Percentiles rank a stretch among this genome's conserved stretches.
Conservation (phyloP, 2,797 vertebrate species). For the Glossophaga mutica region DNA sequence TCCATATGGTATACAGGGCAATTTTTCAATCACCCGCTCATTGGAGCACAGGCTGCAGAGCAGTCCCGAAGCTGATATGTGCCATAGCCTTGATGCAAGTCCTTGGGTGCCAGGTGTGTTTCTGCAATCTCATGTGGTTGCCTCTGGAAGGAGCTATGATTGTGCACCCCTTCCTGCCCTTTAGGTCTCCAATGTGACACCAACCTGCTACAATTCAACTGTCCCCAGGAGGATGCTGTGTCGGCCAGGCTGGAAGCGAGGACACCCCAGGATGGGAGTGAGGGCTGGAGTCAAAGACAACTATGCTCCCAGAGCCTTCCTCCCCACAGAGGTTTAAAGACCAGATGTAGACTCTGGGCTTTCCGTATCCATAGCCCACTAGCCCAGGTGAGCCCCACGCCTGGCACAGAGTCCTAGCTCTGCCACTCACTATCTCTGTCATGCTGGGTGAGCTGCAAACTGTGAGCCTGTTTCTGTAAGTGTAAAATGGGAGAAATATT, state of each 20-base stretch:
- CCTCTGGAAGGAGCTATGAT: background rate
- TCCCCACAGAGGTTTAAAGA: background rate
- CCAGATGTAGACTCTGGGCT: background rate
- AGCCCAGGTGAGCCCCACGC: background rate
- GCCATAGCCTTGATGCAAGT: background rate
- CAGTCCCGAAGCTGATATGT: background rate
- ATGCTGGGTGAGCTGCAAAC: background rate
- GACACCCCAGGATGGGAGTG: background rate
- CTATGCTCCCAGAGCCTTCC: background rate
- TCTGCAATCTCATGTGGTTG: background rate
- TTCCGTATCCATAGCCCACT: background rate
- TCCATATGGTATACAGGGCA: background rate
- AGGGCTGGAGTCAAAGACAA: background rate
- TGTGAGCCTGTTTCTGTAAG: background rate
- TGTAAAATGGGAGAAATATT: background rate
- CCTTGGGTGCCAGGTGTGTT: background rate
- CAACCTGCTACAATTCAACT: background rate
- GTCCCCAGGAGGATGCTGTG: background rate
- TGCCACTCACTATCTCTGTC: background rate
- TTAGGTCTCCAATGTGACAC: background rate
- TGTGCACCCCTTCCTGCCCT: background rate
- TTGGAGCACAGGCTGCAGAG: background rate
- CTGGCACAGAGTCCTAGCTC: background rate
- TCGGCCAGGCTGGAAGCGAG: background rate
- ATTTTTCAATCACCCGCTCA: background rate